A percentile compares a stretch with the other conserved stretches of the same genome.
phyloP scores from a whole-genome alignment of 2,113 vertebrate genomes.

The zebrafish (Danio rerio) region DNA sequence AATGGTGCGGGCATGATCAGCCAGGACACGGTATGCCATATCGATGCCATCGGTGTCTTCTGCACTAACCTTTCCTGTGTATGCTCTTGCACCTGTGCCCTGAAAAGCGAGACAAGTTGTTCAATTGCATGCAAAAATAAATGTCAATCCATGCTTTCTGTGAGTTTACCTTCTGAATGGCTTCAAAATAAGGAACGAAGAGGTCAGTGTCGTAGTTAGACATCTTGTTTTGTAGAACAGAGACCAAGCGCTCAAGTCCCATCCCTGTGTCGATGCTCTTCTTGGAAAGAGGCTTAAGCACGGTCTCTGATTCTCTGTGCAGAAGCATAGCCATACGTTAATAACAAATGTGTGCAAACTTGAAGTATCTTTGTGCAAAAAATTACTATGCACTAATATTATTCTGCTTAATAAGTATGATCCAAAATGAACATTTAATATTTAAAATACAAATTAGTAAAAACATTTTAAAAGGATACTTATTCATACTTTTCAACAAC shows the following conservation, averaged over 20 bases:
- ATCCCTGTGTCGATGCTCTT: slow-evolving; percentile 98
- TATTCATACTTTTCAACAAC: too few relatives aligned
- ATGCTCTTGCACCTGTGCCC: slow-evolving; percentile 90
- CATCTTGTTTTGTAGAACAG: slow-evolving; percentile 97
- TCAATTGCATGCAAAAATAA: not conserved
- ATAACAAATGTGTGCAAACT: not conserved
- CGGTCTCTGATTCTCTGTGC: slow-evolving; percentile 87
- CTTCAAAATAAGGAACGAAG: slow-evolving; percentile 94
- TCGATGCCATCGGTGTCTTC: slow-evolving; percentile 92
- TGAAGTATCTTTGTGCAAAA: not conserved
- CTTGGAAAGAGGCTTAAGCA: slow-evolving; percentile 92
- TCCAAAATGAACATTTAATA: not conserved
- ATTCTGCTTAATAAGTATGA: not conserved
- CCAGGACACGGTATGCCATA: slow-evolving; percentile 97
- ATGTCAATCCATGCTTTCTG: not conserved
- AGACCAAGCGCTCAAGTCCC: slow-evolving; percentile 96
- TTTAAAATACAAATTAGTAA: too few relatives aligned
- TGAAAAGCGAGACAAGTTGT: slow-evolving; percentile 56
- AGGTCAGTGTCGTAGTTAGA: slow-evolving; percentile 99
- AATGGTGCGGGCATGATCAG: slow-evolving; percentile 96
- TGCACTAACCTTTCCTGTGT: slow-evolving; percentile 87
- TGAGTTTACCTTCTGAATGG: slow-evolving; percentile 91
- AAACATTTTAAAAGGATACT: too few relatives aligned
- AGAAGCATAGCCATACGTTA: not conserved
- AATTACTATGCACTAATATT: not conserved